phyloP scores from a whole-genome alignment of 92 coral and sea anemone species.

The Palythoa grandis region DNA sequence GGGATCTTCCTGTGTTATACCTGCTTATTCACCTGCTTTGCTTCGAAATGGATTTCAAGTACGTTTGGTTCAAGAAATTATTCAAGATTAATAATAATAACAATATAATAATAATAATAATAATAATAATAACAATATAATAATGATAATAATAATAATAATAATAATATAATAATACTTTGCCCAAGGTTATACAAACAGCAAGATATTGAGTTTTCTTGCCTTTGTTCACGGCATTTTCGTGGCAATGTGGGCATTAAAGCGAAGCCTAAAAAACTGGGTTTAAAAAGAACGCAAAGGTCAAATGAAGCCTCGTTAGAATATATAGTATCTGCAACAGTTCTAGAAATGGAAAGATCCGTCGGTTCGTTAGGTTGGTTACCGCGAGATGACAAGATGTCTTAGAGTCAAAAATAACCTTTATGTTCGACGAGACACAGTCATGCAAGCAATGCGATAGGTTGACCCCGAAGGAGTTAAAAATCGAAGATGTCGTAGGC shows the following conservation, averaged over 20 bases:
- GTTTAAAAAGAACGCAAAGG: neutral
- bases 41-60: too few relatives aligned
- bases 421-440: neutral
- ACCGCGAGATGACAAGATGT: neutral
- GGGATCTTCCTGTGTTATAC: neutral
- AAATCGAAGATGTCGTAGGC: neutral
- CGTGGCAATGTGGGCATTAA: neutral
- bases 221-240: neutral
- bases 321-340: neutral
- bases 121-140: too few relatives aligned
- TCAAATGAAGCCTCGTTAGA: neutral
- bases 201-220: too few relatives aligned
- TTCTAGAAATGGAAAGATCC: conserved; percentile 2
- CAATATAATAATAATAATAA: too few relatives aligned
- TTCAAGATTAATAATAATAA: too few relatives aligned
- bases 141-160: too few relatives aligned
- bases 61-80: too few relatives aligned
- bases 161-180: too few relatives aligned
- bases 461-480: neutral
- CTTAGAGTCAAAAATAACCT: too few relatives aligned
- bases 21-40: neutral
- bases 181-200: too few relatives aligned
- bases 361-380: neutral
- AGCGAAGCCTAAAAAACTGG: neutral
- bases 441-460: conserved; percentile 4